These are phyloP conservation scores for Syngnathus floridae DNA, from an alignment of 2,113 vertebrate species.

Conservation along the genomic window DNA sequence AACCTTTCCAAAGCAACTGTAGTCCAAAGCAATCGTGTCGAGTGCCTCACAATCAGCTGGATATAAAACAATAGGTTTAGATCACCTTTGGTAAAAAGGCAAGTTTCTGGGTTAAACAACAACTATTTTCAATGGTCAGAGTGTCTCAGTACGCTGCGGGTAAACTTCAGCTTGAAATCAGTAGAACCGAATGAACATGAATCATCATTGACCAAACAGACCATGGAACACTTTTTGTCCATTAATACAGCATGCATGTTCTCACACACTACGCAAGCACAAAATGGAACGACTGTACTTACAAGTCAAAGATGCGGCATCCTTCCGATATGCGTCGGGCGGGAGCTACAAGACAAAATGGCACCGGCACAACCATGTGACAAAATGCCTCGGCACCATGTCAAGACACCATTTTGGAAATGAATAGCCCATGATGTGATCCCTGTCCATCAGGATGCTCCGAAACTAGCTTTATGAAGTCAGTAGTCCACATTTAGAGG, in stretches of 20 bases:
- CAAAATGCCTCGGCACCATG: not conserved
- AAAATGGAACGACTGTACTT: not conserved
- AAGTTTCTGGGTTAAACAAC: not conserved
- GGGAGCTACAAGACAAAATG: not conserved
- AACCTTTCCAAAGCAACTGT: not conserved
- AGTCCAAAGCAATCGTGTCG: not conserved
- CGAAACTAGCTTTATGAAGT: conserved; percentile 56
- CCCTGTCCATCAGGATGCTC: conserved; percentile 36
- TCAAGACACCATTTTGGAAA: not conserved
- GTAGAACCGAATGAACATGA: conserved; percentile 48
- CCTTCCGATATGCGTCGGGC: not conserved
- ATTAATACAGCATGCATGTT: not conserved
- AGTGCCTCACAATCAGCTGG: not conserved
- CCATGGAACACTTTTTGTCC: not conserved
- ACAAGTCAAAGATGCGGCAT: not conserved
- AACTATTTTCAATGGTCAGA: not conserved
- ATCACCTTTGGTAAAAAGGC: not conserved
- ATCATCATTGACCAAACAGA: conserved; percentile 50
- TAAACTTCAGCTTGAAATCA: conserved; percentile 49
- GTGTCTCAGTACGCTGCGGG: conserved; percentile 64
- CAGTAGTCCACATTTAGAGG: conserved; percentile 44
- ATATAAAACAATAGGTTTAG: not conserved
- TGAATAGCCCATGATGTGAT: not conserved
- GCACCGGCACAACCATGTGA: not conserved
- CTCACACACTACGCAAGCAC: not conserved